These are phyloP conservation scores for Gadus chalcogrammus DNA, from an alignment of 2,113 vertebrate species.

Conservation along the genomic window DNA sequence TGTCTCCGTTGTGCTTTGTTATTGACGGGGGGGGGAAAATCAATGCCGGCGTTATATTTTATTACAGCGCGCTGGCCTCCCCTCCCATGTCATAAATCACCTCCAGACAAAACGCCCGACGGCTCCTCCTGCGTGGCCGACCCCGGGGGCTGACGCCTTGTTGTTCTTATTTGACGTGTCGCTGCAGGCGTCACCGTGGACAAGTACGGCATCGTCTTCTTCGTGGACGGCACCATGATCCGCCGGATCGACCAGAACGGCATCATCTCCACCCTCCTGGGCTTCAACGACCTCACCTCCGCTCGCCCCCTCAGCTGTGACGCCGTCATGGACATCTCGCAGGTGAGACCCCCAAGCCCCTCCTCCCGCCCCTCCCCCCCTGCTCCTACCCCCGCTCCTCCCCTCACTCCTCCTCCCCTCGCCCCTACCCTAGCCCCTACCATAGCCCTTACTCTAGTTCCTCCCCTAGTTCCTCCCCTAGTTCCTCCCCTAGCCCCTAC, in stretches of 20 bases:
- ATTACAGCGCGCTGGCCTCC: too few species aligned
- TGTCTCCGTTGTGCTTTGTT: conserved; percentile 31
- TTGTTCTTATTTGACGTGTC: neutral
- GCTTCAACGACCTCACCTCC: conserved; percentile 96
- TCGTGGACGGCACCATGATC: conserved; percentile 98
- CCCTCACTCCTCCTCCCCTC: conserved; percentile 1
- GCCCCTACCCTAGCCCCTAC: too few species aligned
- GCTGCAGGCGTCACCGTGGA: conserved; percentile 91
- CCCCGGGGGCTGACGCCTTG: too few species aligned
- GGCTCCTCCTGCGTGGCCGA: too few species aligned
- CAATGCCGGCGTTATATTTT: too few species aligned
- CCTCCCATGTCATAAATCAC: too few species aligned
- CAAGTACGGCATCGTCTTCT: conserved; percentile 93
- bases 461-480: neutral
- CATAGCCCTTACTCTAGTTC: too few species aligned
- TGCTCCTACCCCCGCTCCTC: conserved; percentile 6
- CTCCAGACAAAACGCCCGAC: too few species aligned
- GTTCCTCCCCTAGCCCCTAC: conserved; percentile 4
- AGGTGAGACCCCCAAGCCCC: conserved; percentile 70
- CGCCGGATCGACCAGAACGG: conserved; percentile 94
- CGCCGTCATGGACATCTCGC: conserved; percentile 97
- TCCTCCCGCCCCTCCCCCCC: conserved; percentile 11
- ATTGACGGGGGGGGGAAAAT: conserved; percentile 2
- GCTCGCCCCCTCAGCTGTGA: conserved; percentile 96
- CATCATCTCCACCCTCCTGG: conserved; percentile 93